Conservation (phyloP, 2,113 vertebrate genomes). For the Xenus cinereus region DNA sequence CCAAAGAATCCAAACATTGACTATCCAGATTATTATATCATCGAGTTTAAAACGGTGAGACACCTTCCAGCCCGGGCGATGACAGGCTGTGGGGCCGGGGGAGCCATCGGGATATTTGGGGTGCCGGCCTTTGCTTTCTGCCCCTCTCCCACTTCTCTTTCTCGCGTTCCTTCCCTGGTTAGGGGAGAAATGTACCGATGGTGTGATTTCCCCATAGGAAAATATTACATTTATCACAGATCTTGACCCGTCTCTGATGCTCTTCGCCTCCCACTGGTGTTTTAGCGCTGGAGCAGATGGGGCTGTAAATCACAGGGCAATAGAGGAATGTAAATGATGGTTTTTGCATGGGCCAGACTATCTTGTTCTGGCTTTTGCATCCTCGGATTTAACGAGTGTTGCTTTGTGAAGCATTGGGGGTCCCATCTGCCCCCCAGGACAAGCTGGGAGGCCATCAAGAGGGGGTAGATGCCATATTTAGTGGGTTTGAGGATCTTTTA, state of each 20-base stretch:
- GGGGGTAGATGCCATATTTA: background rate
- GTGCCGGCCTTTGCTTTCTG: background rate
- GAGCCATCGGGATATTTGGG: background rate
- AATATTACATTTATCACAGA: background rate
- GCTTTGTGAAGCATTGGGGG: background rate
- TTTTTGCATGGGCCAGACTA: background rate
- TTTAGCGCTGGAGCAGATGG: rapidly evolving
- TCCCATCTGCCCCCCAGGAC: background rate
- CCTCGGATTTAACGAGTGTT: rapidly evolving
- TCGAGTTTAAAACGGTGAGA: background rate
- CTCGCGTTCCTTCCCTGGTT: rapidly evolving
- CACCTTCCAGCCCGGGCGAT: background rate
- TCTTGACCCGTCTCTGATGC: background rate
- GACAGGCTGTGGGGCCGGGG: background rate
- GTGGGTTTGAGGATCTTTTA: background rate
- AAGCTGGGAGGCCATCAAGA: background rate
- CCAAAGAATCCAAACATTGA: background rate
- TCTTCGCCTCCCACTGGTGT: background rate
- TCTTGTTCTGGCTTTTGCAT: background rate
- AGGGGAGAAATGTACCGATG: background rate
- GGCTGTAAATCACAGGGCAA: background rate
- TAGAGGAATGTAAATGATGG: background rate
- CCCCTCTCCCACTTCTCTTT: background rate
- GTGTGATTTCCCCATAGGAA: background rate
- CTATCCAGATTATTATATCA: background rate